A percentile compares a stretch with the other conserved stretches of the same genome.
phyloP scores from a whole-genome alignment of 2,888 invertebrate species.

The Hyposoter dolosus region DNA sequence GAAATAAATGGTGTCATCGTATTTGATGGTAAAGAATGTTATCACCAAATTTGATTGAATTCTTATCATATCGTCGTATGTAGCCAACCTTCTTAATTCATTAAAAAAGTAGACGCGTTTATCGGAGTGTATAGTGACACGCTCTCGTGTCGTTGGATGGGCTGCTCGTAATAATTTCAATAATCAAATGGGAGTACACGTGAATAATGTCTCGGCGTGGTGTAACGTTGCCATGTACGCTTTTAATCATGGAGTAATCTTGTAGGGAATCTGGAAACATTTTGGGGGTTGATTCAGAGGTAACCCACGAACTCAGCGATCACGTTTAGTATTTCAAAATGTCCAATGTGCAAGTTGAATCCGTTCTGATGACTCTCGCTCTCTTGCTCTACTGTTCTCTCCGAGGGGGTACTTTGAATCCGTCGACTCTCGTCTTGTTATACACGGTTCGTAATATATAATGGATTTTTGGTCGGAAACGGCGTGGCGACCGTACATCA shows the following conservation, averaged over 20 bases:
- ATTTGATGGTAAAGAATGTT: too few relatives aligned
- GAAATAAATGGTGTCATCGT: too few relatives aligned
- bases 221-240: neutral
- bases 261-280: slow-evolving; percentile 12
- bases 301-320: slow-evolving; percentile 24
- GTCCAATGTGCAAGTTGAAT: slow-evolving; percentile 57
- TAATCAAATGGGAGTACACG: neutral
- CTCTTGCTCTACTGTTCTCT: slow-evolving; percentile 31
- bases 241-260: slow-evolving; percentile 26
- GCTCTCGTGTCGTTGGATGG: neutral
- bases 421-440: slow-evolving; percentile 75
- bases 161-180: neutral
- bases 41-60: too few relatives aligned
- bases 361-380: slow-evolving; percentile 1
- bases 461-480: slow-evolving; percentile 83
- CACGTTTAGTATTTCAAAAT: slow-evolving; percentile 19
- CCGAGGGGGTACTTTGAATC: slow-evolving; percentile 50
- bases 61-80: too few relatives aligned
- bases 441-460: slow-evolving; percentile 80
- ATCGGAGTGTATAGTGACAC: neutral
- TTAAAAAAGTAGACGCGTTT: neutral
- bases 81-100: too few relatives aligned
- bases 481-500: slow-evolving; percentile 82
- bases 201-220: neutral
- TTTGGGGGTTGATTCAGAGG: neutral